phyloP scores from a whole-genome alignment of 2,888 invertebrate genomes.

The Neria commutata region DNA sequence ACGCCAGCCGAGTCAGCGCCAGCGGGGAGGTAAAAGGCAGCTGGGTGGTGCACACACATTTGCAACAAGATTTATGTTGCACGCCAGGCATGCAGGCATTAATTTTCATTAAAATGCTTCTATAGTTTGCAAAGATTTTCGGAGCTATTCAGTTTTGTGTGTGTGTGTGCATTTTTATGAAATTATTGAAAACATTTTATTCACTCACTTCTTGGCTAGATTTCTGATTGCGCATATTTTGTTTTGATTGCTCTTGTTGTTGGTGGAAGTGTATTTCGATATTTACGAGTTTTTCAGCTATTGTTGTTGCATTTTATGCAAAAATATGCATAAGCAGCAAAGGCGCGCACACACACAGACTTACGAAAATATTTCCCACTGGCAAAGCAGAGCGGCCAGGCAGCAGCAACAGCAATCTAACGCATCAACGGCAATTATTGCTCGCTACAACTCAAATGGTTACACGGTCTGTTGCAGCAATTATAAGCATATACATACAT shows the following conservation, averaged over 20 bases:
- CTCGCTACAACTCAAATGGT: too few species aligned
- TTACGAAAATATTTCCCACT: neutral
- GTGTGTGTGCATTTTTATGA: slow-evolving; percentile 7
- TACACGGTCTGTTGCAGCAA: too few species aligned
- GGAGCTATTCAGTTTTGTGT: too few species aligned
- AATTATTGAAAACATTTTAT: slow-evolving; percentile 19
- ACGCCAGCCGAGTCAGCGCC: neutral
- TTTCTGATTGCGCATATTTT: slow-evolving; percentile 2
- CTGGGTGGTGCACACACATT: slow-evolving; percentile 20
- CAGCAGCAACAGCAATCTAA: slow-evolving; percentile 1
- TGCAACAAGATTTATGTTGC: slow-evolving; percentile 48
- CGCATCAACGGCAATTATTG: too few species aligned
- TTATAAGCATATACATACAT: too few species aligned
- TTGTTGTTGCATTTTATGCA: slow-evolving; percentile 8
- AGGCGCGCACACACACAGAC: slow-evolving; percentile 1
- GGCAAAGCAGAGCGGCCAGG: neutral
- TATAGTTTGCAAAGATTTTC: slow-evolving; percentile 13
- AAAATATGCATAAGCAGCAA: slow-evolving; percentile 12
- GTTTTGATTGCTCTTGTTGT: slow-evolving; percentile 7
- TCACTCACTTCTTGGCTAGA: neutral
- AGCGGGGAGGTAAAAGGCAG: too few species aligned
- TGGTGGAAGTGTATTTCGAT: slow-evolving; percentile 20
- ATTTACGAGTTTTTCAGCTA: slow-evolving; percentile 21
- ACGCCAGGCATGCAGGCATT: slow-evolving; percentile 41
- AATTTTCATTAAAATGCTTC: slow-evolving; percentile 40